Evolutionary conservation across 2,888 invertebrate genomes (phyloP), one percentile per base, ranked within the genome.

Genomic region (Orchestes rusci): DNA sequence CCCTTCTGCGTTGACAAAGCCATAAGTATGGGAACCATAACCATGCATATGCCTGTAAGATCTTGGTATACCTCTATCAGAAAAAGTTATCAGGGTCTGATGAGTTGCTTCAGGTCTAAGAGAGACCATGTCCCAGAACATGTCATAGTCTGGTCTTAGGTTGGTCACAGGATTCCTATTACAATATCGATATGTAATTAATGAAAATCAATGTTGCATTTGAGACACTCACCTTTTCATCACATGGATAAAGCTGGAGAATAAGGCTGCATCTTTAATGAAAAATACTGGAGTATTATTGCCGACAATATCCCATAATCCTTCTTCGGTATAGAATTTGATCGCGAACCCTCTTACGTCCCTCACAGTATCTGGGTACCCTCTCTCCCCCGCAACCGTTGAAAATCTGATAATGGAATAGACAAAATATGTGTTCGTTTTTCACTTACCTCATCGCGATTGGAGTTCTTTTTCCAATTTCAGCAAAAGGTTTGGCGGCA

Each of bases 111-210:
- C 95, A 0, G 92, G 89, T 32, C 94, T 76, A 28, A 94, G 71
- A 0, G 87, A 81, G 53, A 92, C 74, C 63, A 95, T 94, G 66
- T 95, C 95, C 94, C 94, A 95, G 64, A 91, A 91, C 89, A 91
- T 91, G 62, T 95, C 90, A 20, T 86, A 73, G 70, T 95, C 94
- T 2, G 56, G 57, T 69, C 91, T 89, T 19, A 94, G 72, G 64
- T 90, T 87, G 0, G 90, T 90, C 17, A 77, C 84, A 1, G 97
- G 97, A 67, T 97, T 97, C 53, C 96, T 78, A 29, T 23, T 7
- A 10, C 5, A 23, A 10, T 10, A 23, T 23, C 7, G 23, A 7
- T 23, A 23, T 7, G 23, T 23, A 23, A 50, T 16, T 29, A 19
- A 12, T 20, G 15, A 20, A 13, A 53, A 36, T 16, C 8, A 34